These are phyloP conservation scores for Apomyelois bistriatella DNA, from an alignment of 2,888 invertebrate species.

Conservation along the genomic window DNA sequence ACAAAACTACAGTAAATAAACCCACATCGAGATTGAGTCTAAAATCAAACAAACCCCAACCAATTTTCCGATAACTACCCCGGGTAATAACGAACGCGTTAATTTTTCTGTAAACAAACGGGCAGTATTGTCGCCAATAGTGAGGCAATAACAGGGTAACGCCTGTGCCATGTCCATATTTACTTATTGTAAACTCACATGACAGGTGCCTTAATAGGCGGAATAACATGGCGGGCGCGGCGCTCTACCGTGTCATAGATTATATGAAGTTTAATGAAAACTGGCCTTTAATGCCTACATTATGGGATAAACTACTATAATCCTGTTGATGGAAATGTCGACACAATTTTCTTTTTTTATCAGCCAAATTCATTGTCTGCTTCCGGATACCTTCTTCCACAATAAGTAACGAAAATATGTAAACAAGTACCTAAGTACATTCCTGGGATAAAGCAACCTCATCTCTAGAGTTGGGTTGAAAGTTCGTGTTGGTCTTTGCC, in stretches of 20 bases:
- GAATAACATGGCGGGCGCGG: constrained; percentile 76
- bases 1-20: background rate
- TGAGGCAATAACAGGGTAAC: constrained; percentile 68
- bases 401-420: no score
- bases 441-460: no score
- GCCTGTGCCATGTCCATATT: constrained; percentile 63
- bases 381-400: no score
- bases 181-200: constrained; percentile 80
- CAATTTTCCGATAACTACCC: constrained; percentile 34
- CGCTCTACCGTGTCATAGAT: constrained; percentile 41
- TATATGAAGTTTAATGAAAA: constrained; percentile 14
- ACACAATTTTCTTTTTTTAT: no score
- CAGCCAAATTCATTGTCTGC: no score
- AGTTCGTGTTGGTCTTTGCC: no score
- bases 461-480: no score
- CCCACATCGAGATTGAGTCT: constrained; percentile 16
- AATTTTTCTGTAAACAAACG: constrained; percentile 68
- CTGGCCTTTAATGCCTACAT: no score
- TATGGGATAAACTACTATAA: no score
- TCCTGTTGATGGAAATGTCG: no score
- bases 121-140: constrained; percentile 62
- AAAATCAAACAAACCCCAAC: constrained; percentile 21
- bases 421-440: no score
- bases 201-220: constrained; percentile 78
- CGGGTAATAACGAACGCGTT: constrained; percentile 37